These are phyloP conservation scores for Oryzias woworae DNA, from an alignment of 2,113 vertebrate genomes.

Conservation along the genomic window DNA sequence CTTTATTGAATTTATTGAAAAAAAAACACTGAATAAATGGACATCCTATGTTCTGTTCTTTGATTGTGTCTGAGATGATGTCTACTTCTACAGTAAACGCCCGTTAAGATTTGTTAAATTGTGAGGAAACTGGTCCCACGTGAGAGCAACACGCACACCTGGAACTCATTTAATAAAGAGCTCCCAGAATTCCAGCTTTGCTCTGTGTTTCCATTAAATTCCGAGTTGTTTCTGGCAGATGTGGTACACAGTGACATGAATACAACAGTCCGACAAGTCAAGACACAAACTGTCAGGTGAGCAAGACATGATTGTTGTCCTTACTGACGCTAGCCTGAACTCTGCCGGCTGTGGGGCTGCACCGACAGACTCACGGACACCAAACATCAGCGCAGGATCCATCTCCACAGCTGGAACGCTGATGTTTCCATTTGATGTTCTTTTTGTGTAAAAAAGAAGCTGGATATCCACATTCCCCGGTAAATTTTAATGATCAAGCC, in stretches of 20 bases:
- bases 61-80: no score
- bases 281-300: conserved; percentile 1
- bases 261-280: conserved; percentile 2
- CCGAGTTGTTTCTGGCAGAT: not conserved
- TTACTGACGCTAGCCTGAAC: not conserved
- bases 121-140: no score
- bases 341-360: not conserved
- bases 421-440: no score
- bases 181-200: not conserved
- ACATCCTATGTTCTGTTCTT: no score
- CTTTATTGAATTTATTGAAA: no score
- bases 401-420: not conserved
- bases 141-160: no score
- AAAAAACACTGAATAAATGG: no score
- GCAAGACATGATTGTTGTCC: conserved; percentile 1
- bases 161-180: not conserved
- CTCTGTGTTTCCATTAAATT: not conserved
- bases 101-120: no score
- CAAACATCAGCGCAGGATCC: not conserved
- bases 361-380: not conserved
- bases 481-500: no score
- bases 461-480: no score
- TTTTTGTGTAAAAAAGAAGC: not conserved
- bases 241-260: not conserved
- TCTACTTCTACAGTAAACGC: no score